Conservation (phyloP, 2,797 vertebrate genomes). For the Hemibagrus guttatus region DNA sequence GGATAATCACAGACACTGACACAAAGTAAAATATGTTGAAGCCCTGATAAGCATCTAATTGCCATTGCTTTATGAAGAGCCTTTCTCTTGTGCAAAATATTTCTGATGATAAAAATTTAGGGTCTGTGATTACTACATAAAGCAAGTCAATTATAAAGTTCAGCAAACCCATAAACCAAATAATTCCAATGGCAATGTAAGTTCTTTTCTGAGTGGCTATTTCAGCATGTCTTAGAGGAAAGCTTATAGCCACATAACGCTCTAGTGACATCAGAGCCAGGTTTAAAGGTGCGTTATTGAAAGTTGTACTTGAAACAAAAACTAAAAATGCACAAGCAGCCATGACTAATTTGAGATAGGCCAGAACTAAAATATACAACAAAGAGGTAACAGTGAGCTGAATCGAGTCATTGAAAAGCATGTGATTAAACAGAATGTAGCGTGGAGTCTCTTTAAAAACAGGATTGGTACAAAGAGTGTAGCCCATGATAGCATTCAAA, state of each 20-base stretch:
- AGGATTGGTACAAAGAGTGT: slow-evolving; percentile 56
- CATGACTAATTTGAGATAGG: slow-evolving; percentile 41
- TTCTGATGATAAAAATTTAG: slow-evolving; percentile 4
- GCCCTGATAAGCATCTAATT: slow-evolving; percentile 31
- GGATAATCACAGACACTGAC: slow-evolving; percentile 23
- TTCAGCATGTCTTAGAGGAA: slow-evolving; percentile 13
- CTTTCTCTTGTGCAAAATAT: slow-evolving; percentile 34
- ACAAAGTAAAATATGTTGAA: slow-evolving; percentile 47
- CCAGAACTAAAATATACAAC: slow-evolving; percentile 37
- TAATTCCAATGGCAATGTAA: slow-evolving; percentile 24
- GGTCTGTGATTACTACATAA: too few species aligned
- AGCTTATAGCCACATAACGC: slow-evolving; percentile 59
- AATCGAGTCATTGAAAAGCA: slow-evolving; percentile 61
- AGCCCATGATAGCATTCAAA: slow-evolving; percentile 58
- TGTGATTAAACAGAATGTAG: slow-evolving; percentile 43
- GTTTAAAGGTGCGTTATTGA: slow-evolving; percentile 60
- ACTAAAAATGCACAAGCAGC: slow-evolving; percentile 54
- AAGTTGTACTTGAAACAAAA: slow-evolving; percentile 23
- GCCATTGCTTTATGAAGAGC: slow-evolving; percentile 42
- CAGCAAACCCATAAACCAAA: too few species aligned
- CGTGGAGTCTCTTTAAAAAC: slow-evolving; percentile 61
- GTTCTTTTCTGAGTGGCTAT: slow-evolving; percentile 44
- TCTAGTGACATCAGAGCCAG: slow-evolving; percentile 72
- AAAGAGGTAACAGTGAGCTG: slow-evolving; percentile 47
- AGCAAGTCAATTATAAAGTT: too few species aligned